These are phyloP conservation scores for Axis porcinus DNA, from an alignment of 2,113 vertebrate species.

Conservation along the genomic window DNA sequence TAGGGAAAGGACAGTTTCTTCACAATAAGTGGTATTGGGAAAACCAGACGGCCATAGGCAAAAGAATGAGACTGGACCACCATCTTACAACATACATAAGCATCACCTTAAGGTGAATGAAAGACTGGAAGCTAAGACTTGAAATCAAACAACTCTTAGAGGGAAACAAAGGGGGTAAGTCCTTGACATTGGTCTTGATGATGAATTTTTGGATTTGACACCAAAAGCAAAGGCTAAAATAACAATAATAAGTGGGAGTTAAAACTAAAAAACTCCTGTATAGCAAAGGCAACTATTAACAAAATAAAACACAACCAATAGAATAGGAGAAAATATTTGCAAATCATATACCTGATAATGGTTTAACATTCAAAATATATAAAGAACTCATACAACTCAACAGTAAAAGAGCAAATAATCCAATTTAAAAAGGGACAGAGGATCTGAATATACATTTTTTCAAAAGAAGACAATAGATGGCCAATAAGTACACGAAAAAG, in stretches of 20 bases:
- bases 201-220: not conserved
- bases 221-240: not conserved
- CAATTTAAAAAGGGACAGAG: not conserved
- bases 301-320: not conserved
- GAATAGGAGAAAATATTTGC: not conserved
- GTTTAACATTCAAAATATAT: not conserved
- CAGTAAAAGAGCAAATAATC: not conserved
- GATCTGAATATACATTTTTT: not conserved
- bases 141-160: not conserved
- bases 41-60: not conserved
- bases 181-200: not conserved
- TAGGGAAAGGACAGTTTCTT: not conserved
- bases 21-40: not conserved
- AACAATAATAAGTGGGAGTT: not conserved
- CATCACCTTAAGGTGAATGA: not conserved
- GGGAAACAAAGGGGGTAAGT: not conserved
- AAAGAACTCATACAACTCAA: not conserved
- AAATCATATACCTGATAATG: not conserved
- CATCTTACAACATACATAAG: not conserved
- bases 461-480: not conserved
- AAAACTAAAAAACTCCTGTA: not conserved
- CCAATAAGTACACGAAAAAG: not conserved
- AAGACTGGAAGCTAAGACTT: not conserved
- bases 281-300: not conserved
- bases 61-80: not conserved